Evolutionary conservation across 2,888 invertebrate species (phyloP), one percentile per base, ranked within the genome.

Genomic region (Helicoverpa assulta): DNA sequence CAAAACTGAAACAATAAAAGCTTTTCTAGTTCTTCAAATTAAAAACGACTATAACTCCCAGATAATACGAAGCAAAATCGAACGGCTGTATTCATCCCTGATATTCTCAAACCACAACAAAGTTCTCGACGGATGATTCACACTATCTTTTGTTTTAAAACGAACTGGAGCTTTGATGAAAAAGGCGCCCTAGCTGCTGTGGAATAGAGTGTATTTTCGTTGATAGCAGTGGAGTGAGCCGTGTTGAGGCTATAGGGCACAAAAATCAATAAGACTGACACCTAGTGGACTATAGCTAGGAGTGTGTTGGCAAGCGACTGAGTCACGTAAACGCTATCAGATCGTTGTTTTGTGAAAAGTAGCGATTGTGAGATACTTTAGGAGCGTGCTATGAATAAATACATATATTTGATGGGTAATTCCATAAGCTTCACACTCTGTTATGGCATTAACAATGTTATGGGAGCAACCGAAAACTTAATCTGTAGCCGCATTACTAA

Each of bases 111-210:
- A 85, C 78, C 82, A 81, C 72, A 83, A 84, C 78, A 84, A 83
- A 87, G 86, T 87, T 85, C 85, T 88, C 81, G 73, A 80, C 70
- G 83, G 76, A 88, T 91, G 91, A 91, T 87, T 92, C 92, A 92
- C 78, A 79, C 83, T 80, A 85, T 85, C 91, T 88, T 92, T 91
- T 91, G 91, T 91, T 88, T 88, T 82, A 82, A 85, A 86, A 86
- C 82, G 60, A 65, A 65, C 66, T 21, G 40, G 58, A 29, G 53
- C 51, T 58, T 63, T 59, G 56, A 58, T 62, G 10, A 8, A 76
- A 78, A 85, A 81, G 79, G 78, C 63, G 67, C 51, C 66, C 50
- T 59, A 67, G 43, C 0, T 5, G 3, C 43, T 70, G 18, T 47
- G 67, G 60, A 69, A 69, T 78, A 81, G 56, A 78, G 87, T 70